These are phyloP conservation scores for Rhinoptilus africanus DNA, from an alignment of 2,113 vertebrate genomes.

Conservation along the genomic window DNA sequence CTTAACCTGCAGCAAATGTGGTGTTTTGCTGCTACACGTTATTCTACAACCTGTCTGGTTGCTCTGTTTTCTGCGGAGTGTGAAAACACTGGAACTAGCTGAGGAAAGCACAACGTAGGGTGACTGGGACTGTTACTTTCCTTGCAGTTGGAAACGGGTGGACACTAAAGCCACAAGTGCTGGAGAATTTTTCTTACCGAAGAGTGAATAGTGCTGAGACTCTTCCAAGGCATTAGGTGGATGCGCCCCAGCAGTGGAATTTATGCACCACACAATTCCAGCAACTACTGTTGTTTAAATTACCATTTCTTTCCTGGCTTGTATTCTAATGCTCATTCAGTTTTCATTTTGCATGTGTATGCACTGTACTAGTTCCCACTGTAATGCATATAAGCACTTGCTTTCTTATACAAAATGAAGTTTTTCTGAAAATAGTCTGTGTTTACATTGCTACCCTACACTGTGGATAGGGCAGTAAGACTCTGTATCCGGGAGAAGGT, in stretches of 20 bases:
- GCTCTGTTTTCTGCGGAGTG: background rate
- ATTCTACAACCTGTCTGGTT: background rate
- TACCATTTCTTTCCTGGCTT: background rate
- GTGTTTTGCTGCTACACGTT: accelerated
- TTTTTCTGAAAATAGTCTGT: background rate
- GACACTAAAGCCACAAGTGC: background rate
- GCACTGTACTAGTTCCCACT: background rate
- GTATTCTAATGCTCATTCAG: background rate
- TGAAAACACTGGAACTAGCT: background rate
- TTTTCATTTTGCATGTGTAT: background rate
- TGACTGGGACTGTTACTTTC: background rate
- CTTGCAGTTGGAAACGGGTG: background rate
- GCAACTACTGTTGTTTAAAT: background rate
- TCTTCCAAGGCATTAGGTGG: background rate
- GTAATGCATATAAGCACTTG: background rate
- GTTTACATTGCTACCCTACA: background rate
- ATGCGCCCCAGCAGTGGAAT: background rate
- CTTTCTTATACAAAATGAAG: background rate
- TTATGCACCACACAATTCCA: background rate
- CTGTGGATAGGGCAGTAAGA: background rate
- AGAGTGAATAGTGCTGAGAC: accelerated
- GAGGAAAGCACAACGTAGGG: background rate
- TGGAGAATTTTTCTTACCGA: background rate
- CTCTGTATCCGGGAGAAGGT: background rate
- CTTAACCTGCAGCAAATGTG: background rate